Base-by-base conservation (phyloP, 2,113 vertebrate genomes). In the Poeciliopsis retropinna region DNA sequence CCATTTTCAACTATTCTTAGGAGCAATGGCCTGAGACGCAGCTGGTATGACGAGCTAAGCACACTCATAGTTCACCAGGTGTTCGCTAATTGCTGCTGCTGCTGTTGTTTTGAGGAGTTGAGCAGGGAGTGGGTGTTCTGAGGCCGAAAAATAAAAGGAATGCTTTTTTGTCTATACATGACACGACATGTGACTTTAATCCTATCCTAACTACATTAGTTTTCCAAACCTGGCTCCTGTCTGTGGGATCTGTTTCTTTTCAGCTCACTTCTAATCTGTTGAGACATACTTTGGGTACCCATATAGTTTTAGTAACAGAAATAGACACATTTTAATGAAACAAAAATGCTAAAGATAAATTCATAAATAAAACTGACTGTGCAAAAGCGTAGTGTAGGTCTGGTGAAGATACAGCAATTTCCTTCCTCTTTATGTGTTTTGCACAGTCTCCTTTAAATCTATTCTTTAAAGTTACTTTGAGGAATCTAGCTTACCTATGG, bases 401-500 rank as follows among this genome's bases (percentile, higher is more conserved):
- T 57, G 7, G 0, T 57, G 25, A 10, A 57, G 7, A 6, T n/a
- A n/a, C 22, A 57, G 8, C 51, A 25, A 0, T 57, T n/a, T 57
- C 25, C 7, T n/a, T 57, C 14, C 14, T 41, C 4, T 41, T 41
- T 15, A 41, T 15, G 8, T n/a, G 7, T 57, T 57, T 57, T n/a
- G 8, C 51, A 54, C 47, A 54, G 51, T 54, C 6, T 54, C 22
- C 22, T 17, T 29, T 1, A 68, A 25, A 68, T 17, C n/a, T 67
- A 28, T 44, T 28, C 4, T 6, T 41, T 41, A 67, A 67, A 44
- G n/a, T 17, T 27, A 30, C 17, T 57, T 57, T n/a, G 29, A 72
- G 17, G 6, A 78, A 47, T 44, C 8, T 30, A 62, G 9, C 32
- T 76, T 94, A 98, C 97, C 96, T 64, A 97, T 91, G 80, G 93